phyloP scores from a whole-genome alignment of 1,140 invertebrate species.

The Magallana ariakensis region DNA sequence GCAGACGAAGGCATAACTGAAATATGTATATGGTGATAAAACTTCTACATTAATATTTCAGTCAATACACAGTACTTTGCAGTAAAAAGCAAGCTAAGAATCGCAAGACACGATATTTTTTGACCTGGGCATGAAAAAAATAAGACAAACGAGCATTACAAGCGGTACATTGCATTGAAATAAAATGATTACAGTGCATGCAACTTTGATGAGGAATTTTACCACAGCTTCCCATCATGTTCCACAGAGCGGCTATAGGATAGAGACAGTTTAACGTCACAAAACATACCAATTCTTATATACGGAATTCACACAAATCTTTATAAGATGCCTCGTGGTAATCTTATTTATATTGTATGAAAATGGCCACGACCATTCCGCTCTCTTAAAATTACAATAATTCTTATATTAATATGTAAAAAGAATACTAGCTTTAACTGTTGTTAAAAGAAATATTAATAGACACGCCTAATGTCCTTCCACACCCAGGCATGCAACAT shows the following conservation, averaged over 20 bases:
- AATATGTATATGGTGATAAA: too few relatives aligned
- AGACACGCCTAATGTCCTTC: not conserved
- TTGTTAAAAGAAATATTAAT: not conserved
- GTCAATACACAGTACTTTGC: too few relatives aligned
- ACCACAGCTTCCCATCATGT: slow-evolving; percentile 74
- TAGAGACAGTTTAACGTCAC: not conserved
- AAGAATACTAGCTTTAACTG: not conserved
- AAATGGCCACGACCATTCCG: too few relatives aligned
- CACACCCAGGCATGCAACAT: not conserved
- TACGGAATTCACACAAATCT: not conserved
- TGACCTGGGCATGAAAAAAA: not conserved
- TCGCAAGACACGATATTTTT: too few relatives aligned
- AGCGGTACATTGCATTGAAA: not conserved
- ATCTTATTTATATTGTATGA: too few relatives aligned
- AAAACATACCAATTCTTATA: not conserved
- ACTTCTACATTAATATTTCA: too few relatives aligned
- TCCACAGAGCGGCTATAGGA: slow-evolving; percentile 67
- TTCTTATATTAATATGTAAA: not conserved
- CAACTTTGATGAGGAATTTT: slow-evolving; percentile 49
- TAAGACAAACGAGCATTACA: not conserved
- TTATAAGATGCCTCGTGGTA: too few relatives aligned
- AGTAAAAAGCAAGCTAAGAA: too few relatives aligned
- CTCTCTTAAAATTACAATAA: not conserved
- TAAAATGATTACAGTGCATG: not conserved
- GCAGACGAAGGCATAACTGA: not conserved